Conservation (phyloP, 2,888 invertebrate genomes). For the Cephalotes varians region DNA sequence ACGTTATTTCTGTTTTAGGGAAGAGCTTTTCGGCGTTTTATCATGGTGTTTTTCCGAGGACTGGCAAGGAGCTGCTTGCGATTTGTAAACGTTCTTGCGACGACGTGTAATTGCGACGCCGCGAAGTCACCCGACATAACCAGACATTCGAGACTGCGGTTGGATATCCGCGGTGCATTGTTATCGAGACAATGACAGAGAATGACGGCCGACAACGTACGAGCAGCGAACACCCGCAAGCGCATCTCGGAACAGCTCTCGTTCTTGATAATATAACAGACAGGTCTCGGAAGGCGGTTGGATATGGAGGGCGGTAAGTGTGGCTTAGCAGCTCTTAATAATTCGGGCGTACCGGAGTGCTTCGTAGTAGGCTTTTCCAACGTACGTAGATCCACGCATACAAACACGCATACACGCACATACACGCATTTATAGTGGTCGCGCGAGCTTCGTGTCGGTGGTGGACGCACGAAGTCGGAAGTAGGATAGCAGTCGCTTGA, state of each 20-base stretch:
- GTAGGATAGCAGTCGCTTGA: conserved; percentile 48
- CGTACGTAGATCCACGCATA: neutral
- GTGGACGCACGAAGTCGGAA: conserved; percentile 12
- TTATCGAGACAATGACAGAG: conserved; percentile 53
- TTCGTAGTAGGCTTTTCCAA: conserved; percentile 61
- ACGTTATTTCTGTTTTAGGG: neutral
- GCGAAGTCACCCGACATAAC: conserved; percentile 55
- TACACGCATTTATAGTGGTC: conserved; percentile 58
- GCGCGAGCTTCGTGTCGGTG: conserved; percentile 59
- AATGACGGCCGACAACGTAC: conserved; percentile 47
- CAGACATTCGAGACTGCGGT: conserved; percentile 63
- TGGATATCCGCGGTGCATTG: conserved; percentile 52
- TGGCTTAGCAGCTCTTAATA: conserved; percentile 82
- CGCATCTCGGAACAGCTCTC: conserved; percentile 45
- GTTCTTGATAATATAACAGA: conserved; percentile 79
- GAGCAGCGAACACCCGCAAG: conserved; percentile 46
- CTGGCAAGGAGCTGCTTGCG: neutral
- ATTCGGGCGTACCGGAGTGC: conserved; percentile 78
- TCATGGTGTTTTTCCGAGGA: neutral
- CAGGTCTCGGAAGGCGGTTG: conserved; percentile 67
- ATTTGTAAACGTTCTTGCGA: conserved; percentile 28
- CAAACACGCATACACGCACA: neutral
- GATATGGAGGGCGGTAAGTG: conserved; percentile 71
- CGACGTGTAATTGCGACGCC: conserved; percentile 47
- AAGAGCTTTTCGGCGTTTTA: neutral